These are phyloP conservation scores for Grallaria varia DNA, from an alignment of 2,113 vertebrate genomes.

Conservation along the genomic window DNA sequence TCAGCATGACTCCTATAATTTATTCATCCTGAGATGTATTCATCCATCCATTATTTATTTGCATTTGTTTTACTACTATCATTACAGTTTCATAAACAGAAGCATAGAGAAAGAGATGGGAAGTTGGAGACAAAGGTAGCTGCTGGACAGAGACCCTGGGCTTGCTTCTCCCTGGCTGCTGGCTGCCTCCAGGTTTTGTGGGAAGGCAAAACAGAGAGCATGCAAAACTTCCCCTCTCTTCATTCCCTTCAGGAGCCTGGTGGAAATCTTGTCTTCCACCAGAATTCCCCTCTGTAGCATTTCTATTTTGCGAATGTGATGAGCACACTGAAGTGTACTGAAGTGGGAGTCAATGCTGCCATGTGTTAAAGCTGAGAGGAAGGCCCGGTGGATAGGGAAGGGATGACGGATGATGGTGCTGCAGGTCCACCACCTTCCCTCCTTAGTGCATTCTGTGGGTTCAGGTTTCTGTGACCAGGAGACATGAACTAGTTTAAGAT, in stretches of 20 bases:
- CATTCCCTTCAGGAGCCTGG: background rate
- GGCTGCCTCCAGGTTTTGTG: background rate
- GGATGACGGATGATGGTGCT: no score
- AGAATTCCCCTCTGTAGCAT: background rate
- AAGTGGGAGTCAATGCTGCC: background rate
- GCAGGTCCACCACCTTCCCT: background rate
- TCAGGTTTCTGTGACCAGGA: background rate
- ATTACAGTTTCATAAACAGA: slow-evolving; percentile 56
- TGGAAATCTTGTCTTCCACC: background rate
- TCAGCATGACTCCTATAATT: slow-evolving; percentile 8
- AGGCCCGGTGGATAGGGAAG: background rate
- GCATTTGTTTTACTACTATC: slow-evolving; percentile 17
- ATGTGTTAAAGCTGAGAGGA: background rate
- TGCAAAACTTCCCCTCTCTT: background rate
- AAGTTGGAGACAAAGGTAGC: background rate
- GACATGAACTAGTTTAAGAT: background rate
- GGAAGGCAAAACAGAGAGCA: background rate
- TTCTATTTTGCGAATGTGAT: background rate
- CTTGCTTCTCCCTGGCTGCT: background rate
- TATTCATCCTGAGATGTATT: slow-evolving; percentile 50
- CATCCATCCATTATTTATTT: slow-evolving; percentile 57
- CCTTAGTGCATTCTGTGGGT: rapidly evolving
- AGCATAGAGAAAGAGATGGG: background rate
- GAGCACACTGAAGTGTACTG: background rate
- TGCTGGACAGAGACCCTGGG: background rate